Base-by-base conservation (phyloP, 2,113 vertebrate genomes). In the Xiphophorus couchianus region DNA sequence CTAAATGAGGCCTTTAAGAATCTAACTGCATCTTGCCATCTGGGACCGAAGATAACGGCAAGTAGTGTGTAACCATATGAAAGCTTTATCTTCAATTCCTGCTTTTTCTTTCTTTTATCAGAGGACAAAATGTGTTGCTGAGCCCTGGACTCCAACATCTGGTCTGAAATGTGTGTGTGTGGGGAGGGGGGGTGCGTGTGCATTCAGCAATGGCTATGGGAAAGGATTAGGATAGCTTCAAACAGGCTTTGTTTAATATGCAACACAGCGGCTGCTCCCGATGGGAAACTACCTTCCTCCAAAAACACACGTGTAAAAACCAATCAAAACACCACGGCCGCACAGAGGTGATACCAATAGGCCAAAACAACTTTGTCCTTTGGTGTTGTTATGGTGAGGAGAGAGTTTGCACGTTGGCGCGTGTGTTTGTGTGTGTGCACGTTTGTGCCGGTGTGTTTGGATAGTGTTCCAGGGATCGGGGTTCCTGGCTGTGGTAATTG, bases 221-320 rank as follows among this genome's bases (percentile, higher is more conserved):
- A 93, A 93, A 91, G 93, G 94, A 94, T 95, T 95, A 94, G 86
- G 76, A 72, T 79, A 91, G 93, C 92, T 94, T 94, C 93, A 90
- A 88, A 83, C 78, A 80, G 93, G 89, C 91, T 94, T 94, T 94
- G 92, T 95, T 94, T 93, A 92, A 94, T 93, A 92, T 92, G 91
- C 92, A 92, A 84, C 85, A 82, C 89, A 89, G 83, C 86, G 90
- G 89, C 86, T 90, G 88, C 86, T 87, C 85, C 78, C 87, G 91
- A 92, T 93, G 91, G 88, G 87, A 93, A 94, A 89, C 77, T 74
- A 84, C 79, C 80, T 63, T 82, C 78, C 76, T 84, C 68, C 78
- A 71, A 58, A 86, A 31, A 84, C 79, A 83, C 74, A 82, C 61
- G 82, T 70, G 68, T 27, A 66, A 60, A 70, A 69, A 63, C 33